phyloP scores from a whole-genome alignment of 2,888 invertebrate species.

The Ophion obscuratus region DNA sequence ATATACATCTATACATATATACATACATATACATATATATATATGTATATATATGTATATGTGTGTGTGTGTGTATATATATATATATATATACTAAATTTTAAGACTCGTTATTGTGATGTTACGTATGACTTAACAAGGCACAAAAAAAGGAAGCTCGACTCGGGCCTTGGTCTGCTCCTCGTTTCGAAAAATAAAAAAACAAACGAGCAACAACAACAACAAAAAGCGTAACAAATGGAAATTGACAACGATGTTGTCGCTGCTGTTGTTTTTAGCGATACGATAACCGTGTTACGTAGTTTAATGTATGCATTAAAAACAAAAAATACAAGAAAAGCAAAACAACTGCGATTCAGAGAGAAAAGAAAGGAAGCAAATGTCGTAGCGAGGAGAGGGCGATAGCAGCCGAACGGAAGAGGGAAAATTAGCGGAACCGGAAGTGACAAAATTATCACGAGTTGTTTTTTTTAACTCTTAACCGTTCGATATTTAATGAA shows the following conservation, averaged over 20 bases:
- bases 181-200: conserved; percentile 13
- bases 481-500: conserved; percentile 41
- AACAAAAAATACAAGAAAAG: conserved; percentile 52
- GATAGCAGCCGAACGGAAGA: conserved; percentile 62
- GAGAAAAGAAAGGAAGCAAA: conserved; percentile 34
- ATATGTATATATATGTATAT: conserved; percentile 75
- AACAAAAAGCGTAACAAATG: conserved; percentile 7
- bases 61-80: conserved; percentile 67
- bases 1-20: conserved; percentile 74
- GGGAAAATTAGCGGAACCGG: conserved; percentile 54
- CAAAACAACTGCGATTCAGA: conserved; percentile 60
- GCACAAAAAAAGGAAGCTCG: conserved; percentile 27
- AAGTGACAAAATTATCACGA: conserved; percentile 34
- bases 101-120: conserved; percentile 80
- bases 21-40: conserved; percentile 65
- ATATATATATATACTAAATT: conserved; percentile 76
- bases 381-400: conserved; percentile 11
- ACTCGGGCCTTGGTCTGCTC: conserved; percentile 7
- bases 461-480: conserved; percentile 30
- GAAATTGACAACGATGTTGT: conserved; percentile 41
- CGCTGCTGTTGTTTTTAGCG: conserved; percentile 61
- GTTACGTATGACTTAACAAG: conserved; percentile 69
- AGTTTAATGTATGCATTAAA: conserved; percentile 45
- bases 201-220: not conserved
- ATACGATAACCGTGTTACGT: conserved; percentile 59